Evolutionary conservation across 2,113 vertebrate species (phyloP), one percentile per base, ranked within the genome.

Genomic region (Neoarius graeffei): DNA sequence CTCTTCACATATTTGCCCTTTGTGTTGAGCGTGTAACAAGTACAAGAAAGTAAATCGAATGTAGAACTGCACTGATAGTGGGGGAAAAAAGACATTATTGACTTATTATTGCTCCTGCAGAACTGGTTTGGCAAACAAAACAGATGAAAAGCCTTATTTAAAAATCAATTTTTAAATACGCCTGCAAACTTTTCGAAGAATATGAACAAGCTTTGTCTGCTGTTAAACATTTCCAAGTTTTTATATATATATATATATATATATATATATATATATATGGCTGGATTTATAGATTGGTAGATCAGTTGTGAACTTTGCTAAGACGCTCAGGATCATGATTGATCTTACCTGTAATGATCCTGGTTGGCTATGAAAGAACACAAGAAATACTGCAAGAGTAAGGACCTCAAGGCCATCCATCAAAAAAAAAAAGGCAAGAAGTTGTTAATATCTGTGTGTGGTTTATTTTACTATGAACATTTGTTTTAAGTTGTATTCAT

Each of bases 31-130:
- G 84, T 91, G 90, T 92, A 81, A 84, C 89, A 81, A 88, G 88
- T 91, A 88, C 90, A 88, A 90, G 86, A 87, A 91, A 92, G 74
- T 79, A 89, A 91, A 92, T 94, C 87, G 89, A 91, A 92, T 89
- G 89, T 89, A 87, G 60, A 92, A 88, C 89, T 89, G 89, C 82
- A 89, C 85, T 89, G 81, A 85, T 76, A 92, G 82, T 90, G 73
- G n/a, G 60, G 86, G 71, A 87, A 59, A 62, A 73, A 27, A 80
- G 73, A 80, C 57, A 27, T 84, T 84, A 86, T 88, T 88, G 73
- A 30, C 83, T 77, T 56, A 69, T 85, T 85, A 89, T 85, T 87
- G 88, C 83, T 84, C 59, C 69, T 73, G 77, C 85, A 85, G 84
- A 67, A 77, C 59, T 83, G 73, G 69, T 89, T 83, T 9, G 82